Percentiles rank a stretch among this genome's conserved stretches.
Evolutionary conservation across 1,140 invertebrate species (phyloP).

Genomic region (Meloidogyne floridensis): DNA sequence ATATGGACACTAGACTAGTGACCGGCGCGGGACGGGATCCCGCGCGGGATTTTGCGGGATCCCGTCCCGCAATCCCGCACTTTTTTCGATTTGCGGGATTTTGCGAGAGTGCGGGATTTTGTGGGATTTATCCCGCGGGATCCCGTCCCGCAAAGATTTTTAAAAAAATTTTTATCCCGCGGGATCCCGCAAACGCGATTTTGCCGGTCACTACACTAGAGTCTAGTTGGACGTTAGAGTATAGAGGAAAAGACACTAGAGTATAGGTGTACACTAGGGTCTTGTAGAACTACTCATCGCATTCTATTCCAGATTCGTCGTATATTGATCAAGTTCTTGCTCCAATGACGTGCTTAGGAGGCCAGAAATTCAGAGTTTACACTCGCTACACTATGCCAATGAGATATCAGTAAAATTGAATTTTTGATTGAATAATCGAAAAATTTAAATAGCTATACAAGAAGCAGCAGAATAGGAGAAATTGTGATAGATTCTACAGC

Average conservation of each 20-base stretch:
- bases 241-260: too few species aligned
- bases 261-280: neutral
- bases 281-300: neutral
- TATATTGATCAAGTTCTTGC: conserved; percentile 17
- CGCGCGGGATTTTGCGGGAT: too few species aligned
- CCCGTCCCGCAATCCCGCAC: too few species aligned
- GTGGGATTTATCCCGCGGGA: too few species aligned
- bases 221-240: neutral
- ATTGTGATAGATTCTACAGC: conserved; percentile 30
- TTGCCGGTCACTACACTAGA: neutral
- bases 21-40: too few species aligned
- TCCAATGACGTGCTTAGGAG: conserved; percentile 22
- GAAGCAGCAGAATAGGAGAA: conserved; percentile 28
- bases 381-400: conserved; percentile 27
- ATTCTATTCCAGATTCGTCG: neutral
- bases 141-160: too few species aligned
- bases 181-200: too few species aligned
- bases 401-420: conserved; percentile 19
- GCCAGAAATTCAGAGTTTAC: conserved; percentile 28
- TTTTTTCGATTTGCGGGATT: too few species aligned
- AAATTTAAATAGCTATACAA: conserved; percentile 1
- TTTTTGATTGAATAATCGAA: too few species aligned
- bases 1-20: too few species aligned
- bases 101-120: too few species aligned
- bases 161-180: too few species aligned